These are phyloP conservation scores for Patella pellucida DNA, from an alignment of 2,888 invertebrate genomes.

Conservation along the genomic window DNA sequence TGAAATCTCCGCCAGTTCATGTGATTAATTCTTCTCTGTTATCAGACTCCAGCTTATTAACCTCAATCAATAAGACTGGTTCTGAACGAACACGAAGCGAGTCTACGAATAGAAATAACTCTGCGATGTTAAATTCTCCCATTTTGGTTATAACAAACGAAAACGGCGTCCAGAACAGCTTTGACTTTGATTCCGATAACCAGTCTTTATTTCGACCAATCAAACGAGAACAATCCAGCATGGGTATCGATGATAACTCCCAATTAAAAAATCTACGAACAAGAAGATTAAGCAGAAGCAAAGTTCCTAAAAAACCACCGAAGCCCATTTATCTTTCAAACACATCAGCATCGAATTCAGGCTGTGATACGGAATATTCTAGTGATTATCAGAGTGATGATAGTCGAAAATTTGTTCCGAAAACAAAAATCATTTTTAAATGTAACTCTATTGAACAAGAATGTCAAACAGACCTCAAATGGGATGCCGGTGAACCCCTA, in stretches of 20 bases:
- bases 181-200: not conserved
- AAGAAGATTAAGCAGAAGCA: not conserved
- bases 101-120: not conserved
- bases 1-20: not conserved
- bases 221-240: not conserved
- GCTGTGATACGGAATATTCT: not conserved
- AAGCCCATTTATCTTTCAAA: too few relatives aligned
- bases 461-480: not conserved
- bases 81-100: not conserved
- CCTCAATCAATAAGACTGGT: not conserved
- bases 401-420: not conserved
- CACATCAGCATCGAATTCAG: not conserved
- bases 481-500: not conserved
- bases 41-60: too few relatives aligned
- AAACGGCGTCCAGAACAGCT: not conserved
- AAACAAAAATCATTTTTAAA: not conserved
- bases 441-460: not conserved
- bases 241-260: not conserved
- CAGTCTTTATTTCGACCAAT: not conserved
- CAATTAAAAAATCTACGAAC: not conserved
- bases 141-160: not conserved
- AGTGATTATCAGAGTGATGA: not conserved
- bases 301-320: not conserved
- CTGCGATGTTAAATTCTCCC: not conserved
- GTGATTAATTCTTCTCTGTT: too few relatives aligned